phyloP scores from a whole-genome alignment of 2,113 vertebrate genomes.

The Caretta caretta region DNA sequence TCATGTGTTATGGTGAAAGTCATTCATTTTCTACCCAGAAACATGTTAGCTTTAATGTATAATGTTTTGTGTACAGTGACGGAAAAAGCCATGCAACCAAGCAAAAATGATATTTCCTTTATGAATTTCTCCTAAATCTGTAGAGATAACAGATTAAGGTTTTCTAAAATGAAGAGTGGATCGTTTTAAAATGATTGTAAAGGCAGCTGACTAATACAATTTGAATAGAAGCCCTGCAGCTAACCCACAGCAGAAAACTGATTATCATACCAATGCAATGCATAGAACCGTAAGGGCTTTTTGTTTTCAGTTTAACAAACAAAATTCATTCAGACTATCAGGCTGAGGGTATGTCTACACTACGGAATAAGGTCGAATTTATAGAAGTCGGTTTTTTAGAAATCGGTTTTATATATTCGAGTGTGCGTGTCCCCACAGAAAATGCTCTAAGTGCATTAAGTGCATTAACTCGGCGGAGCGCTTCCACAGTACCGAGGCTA shows the following conservation, averaged over 20 bases:
- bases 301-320: not conserved
- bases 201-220: not conserved
- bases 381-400: too few species aligned
- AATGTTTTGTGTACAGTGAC: not conserved
- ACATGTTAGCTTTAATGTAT: not conserved
- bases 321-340: not conserved
- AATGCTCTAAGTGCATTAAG: too few species aligned
- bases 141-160: not conserved
- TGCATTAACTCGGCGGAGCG: too few species aligned
- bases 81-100: not conserved
- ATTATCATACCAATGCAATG: not conserved
- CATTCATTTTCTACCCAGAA: not conserved
- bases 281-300: not conserved
- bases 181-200: not conserved
- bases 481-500: too few species aligned
- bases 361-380: too few species aligned
- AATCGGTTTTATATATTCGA: too few species aligned
- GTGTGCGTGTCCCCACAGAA: too few species aligned
- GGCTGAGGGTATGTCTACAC: too few species aligned
- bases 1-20: not conserved
- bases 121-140: not conserved
- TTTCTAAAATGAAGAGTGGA: not conserved
- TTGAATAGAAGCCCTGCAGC: not conserved
- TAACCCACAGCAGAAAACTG: not conserved
- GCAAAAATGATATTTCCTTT: not conserved